Evolutionary conservation across 2,888 invertebrate species (phyloP).

Genomic region (Altica lythri): DNA sequence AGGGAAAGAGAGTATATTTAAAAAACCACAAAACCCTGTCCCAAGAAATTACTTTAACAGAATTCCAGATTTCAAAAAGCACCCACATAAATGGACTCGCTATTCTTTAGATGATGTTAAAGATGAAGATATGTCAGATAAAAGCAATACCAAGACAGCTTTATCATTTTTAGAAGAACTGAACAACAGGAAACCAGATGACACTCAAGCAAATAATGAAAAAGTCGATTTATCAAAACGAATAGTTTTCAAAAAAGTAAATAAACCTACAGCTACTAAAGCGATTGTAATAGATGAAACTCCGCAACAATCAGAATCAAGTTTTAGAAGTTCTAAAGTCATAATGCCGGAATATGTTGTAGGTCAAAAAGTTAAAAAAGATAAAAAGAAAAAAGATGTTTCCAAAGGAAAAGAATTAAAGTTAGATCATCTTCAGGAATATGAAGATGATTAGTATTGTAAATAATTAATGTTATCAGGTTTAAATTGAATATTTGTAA

Average conservation of each 20-base stretch:
- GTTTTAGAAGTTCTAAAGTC: slow-evolving; percentile 70
- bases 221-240: slow-evolving; percentile 45
- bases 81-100: slow-evolving; percentile 82
- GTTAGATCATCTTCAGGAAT: slow-evolving; percentile 61
- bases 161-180: slow-evolving; percentile 74
- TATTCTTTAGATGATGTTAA: slow-evolving; percentile 81
- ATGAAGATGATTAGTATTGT: slow-evolving; percentile 50
- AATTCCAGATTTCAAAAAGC: slow-evolving; percentile 65
- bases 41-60: slow-evolving; percentile 55
- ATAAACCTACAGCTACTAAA: slow-evolving; percentile 13
- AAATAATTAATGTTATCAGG: not conserved
- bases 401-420: slow-evolving; percentile 55
- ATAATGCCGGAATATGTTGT: slow-evolving; percentile 85
- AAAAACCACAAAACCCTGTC: slow-evolving; percentile 70
- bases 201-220: slow-evolving; percentile 28
- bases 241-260: slow-evolving; percentile 49
- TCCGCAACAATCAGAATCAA: slow-evolving; percentile 54
- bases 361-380: slow-evolving; percentile 65
- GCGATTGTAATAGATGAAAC: slow-evolving; percentile 22
- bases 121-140: slow-evolving; percentile 80
- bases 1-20: slow-evolving; percentile 80
- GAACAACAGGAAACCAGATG: slow-evolving; percentile 54
- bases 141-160: slow-evolving; percentile 77
- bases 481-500: no score
- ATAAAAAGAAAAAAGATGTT: slow-evolving; percentile 49